Base-by-base conservation (phyloP, 2,888 invertebrate species). In the Clivina fossor region DNA sequence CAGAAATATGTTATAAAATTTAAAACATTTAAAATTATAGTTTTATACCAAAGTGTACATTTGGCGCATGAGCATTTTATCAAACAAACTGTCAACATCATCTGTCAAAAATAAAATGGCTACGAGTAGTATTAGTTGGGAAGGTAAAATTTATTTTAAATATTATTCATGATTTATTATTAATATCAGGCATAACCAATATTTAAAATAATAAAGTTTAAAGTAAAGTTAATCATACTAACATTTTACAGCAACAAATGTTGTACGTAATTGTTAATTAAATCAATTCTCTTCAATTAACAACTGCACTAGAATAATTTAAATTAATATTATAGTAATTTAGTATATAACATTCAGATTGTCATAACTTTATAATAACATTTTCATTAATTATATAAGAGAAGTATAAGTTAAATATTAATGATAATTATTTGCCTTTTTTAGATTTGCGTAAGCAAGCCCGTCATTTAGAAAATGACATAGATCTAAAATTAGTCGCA, bases 401-500 rank as follows among this genome's bases (percentile, higher is more conserved):
- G 8, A 11, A 37, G 11, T 16, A 15, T 37, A 16, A 9, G 2
- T 7, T 43, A 43, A 40, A 19, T 5, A 28, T 20, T 18, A 18
- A 46, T 41, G 18, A 19, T 20, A 7, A 22, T n/a, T 41, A 20
- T 9, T 41, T 44, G 18, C n/a, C 37, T 56, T 37, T 77, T 78
- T 59, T 68, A 94, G 96, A 93, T 73, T 75, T 96, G 53, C 81
- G 96, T 48, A 94, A 93, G 72, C 92, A 94, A 74, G 97, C 98
- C 1, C 80, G 97, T 57, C 85, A 88, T 58, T 75, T 97, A 47
- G 98, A 98, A 75, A 97, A 96, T 79, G 97, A 96, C 71, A 93
- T 98, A 64, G 98, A 98, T 73, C 79, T 93, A 8, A 98, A 98
- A 74, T 77, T 98, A 60, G 93, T 97, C 1, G 90, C 92, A 4